Evolutionary conservation across 2,113 vertebrate species (phyloP), one percentile per base, ranked within the genome.

Genomic region (Craseonycteris thonglongyai): DNA sequence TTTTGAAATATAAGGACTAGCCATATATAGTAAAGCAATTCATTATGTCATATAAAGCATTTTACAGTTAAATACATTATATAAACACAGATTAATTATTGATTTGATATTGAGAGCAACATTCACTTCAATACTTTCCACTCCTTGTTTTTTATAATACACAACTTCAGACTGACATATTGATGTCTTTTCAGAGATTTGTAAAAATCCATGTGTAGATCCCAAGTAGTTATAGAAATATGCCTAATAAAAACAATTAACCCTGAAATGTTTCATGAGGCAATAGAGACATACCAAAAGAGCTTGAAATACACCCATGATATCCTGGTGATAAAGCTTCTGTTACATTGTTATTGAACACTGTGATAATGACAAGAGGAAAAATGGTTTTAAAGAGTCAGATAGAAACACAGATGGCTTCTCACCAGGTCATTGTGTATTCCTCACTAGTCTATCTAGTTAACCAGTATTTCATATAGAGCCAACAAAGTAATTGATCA

Each of bases 351-450:
- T 93, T 94, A 86, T 87, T 95, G 49, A 93, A 49, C 61, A 68
- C 45, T 69, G 51, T 75, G 75, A 54, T 83, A 69, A 93, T 63
- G 75, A 80, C 47, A 88, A 61, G 45, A 58, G 18, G 51, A 91
- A 40, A 86, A 91, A 80, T 49, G 79, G 19, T 89, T 91, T 89
- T 80, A 89, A 91, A 91, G 51, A 35, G 28, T 87, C 90, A 69
- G 93, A 91, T 63, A 90, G 74, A 89, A 90, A 89, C 93, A 61
- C 95, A 96, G 95, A 95, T 96, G 97, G 95, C 24, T 79, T 93
- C 96, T 94, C 95, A 94, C 89, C 66, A 94, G 93, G 92, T 74
- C 51, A 84, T 93, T 94, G 49, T 97, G 59, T 88, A 61, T 89
- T 96, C 49, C 69, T 94, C 90, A 59, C 63, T 87, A 56, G 35